These are phyloP conservation scores for Martes flavigula DNA, from an alignment of 2,797 vertebrate species.

Conservation along the genomic window DNA sequence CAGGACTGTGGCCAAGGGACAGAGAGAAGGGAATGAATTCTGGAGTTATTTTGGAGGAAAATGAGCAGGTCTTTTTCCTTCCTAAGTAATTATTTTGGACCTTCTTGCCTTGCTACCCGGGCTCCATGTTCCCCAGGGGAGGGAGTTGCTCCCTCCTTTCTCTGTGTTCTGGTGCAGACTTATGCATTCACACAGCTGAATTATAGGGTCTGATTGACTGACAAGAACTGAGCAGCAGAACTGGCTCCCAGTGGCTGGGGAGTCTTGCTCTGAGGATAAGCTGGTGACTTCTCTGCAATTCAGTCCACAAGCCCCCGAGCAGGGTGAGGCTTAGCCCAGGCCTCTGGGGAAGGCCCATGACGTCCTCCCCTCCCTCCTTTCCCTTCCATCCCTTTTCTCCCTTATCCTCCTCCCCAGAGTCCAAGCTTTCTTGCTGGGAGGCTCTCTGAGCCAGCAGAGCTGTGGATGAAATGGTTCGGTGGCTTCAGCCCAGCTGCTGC, in stretches of 20 bases:
- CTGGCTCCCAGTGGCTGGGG: neutral
- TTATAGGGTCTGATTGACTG: conserved; percentile 44
- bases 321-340: conserved; percentile 29
- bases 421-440: conserved; percentile 73
- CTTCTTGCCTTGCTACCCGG: conserved; percentile 37
- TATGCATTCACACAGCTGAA: conserved; percentile 46
- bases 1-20: conserved; percentile 56
- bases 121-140: neutral
- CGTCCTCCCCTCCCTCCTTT: neutral
- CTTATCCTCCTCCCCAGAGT: conserved; percentile 68
- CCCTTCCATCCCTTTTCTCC: neutral
- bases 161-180: neutral
- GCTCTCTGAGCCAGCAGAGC: conserved; percentile 74
- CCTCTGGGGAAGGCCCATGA: conserved; percentile 33
- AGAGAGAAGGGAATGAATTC: conserved; percentile 52
- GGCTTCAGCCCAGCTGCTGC: conserved; percentile 77
- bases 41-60: conserved; percentile 19
- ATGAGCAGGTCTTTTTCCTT: neutral
- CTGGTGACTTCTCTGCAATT: neutral
- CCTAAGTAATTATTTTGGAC: conserved; percentile 41
- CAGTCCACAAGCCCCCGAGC: conserved; percentile 12
- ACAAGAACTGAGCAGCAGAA: neutral
- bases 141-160: neutral
- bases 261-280: conserved; percentile 12
- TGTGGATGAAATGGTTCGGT: conserved; percentile 79